Conservation (phyloP, 2,888 invertebrate genomes). For the Hetaerina titia region DNA sequence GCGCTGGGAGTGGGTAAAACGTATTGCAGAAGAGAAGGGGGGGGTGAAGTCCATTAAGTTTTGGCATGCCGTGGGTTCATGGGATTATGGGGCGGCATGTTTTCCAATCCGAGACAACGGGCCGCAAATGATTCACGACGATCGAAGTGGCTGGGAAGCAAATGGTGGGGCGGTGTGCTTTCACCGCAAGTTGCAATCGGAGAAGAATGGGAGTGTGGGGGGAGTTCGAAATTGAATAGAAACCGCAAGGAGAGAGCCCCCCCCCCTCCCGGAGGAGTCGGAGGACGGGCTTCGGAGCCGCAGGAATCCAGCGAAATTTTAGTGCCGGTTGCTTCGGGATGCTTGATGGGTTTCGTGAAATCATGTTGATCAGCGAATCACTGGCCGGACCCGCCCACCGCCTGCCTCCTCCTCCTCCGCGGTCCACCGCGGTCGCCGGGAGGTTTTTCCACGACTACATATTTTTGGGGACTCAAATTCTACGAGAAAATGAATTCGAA, state of each 20-base stretch:
- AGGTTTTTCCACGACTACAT: not conserved
- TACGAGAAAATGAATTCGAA: not conserved
- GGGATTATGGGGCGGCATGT: not conserved
- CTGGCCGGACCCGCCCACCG: not conserved
- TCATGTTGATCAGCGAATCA: not conserved
- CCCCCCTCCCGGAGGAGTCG: not conserved
- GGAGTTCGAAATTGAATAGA: not conserved
- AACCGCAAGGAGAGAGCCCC: not conserved
- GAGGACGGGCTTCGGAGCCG: constrained; percentile 36
- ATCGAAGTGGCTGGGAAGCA: not conserved
- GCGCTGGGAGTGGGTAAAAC: not conserved
- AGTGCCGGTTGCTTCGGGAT: constrained; percentile 38
- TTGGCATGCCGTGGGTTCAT: not conserved
- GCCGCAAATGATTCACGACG: not conserved
- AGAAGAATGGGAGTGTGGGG: not conserved
- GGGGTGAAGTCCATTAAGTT: not conserved
- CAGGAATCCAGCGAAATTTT: constrained; percentile 61
- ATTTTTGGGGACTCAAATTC: not conserved
- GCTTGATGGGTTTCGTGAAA: not conserved
- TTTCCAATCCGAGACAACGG: not conserved
- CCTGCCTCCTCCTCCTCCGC: not conserved
- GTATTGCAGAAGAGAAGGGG: not conserved
- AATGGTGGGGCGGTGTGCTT: not conserved
- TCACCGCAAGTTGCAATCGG: not conserved
- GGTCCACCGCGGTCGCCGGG: not conserved